phyloP scores from a whole-genome alignment of 1,140 invertebrate genomes.

The Drosophila pseudoananassae region DNA sequence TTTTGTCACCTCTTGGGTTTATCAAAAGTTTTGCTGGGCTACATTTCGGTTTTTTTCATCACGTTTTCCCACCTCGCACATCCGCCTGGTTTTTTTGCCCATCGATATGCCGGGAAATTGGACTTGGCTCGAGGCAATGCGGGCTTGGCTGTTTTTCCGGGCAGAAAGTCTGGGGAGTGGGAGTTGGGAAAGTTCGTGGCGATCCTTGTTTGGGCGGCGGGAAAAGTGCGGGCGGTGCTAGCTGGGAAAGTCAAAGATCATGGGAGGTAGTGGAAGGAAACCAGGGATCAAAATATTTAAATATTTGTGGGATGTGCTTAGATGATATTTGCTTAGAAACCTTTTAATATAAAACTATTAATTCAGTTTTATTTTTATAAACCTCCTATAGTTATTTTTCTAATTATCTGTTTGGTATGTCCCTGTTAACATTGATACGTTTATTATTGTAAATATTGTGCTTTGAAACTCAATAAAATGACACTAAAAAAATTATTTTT shows the following conservation, averaged over 20 bases:
- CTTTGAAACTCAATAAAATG: too few relatives aligned
- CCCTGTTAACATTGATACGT: too few relatives aligned
- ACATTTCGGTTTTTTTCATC: slow-evolving; percentile 34
- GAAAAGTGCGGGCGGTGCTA: slow-evolving; percentile 20
- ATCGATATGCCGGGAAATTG: slow-evolving; percentile 23
- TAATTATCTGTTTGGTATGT: too few relatives aligned
- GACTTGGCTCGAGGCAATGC: slow-evolving; percentile 22
- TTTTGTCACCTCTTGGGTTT: slow-evolving; percentile 73
- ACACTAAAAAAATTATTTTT: too few relatives aligned
- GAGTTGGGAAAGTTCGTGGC: slow-evolving; percentile 42
- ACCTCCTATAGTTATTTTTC: too few relatives aligned
- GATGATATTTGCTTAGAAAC: too few relatives aligned
- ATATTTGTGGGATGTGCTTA: background rate
- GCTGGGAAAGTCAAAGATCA: slow-evolving; percentile 54
- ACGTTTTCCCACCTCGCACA: slow-evolving; percentile 35
- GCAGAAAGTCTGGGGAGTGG: slow-evolving; percentile 27
- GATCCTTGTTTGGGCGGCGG: slow-evolving; percentile 28
- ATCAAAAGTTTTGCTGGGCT: slow-evolving; percentile 72
- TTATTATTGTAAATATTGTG: too few relatives aligned
- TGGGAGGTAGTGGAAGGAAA: slow-evolving; percentile 8
- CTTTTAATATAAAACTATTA: too few relatives aligned
- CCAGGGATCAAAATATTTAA: background rate
- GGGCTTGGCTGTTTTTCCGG: slow-evolving; percentile 60
- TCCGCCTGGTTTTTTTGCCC: slow-evolving; percentile 36
- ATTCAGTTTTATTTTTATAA: too few relatives aligned